Evolutionary conservation across 2,113 vertebrate species (phyloP).

Genomic region (Pyxicephalus adspersus): DNA sequence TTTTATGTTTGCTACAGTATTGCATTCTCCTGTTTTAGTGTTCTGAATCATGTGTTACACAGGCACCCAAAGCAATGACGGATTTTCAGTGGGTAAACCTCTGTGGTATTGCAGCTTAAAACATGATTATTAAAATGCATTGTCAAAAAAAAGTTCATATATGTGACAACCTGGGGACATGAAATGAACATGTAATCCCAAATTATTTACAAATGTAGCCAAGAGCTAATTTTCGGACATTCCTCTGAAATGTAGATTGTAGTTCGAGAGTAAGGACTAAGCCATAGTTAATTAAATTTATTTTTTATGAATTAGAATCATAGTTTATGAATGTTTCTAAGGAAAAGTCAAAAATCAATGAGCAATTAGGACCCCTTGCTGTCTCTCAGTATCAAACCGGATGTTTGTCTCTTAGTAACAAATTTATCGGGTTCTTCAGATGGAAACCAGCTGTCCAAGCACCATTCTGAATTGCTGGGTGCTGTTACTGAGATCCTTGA

Average conservation of each 20-base stretch:
- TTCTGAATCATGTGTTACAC: neutral
- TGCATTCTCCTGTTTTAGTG: too few species aligned
- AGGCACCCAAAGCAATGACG: neutral
- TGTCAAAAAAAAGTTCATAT: neutral
- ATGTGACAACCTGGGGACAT: neutral
- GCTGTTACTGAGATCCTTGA: conserved; percentile 86
- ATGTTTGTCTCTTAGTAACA: neutral
- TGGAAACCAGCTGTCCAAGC: conserved; percentile 85
- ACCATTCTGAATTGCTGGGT: conserved; percentile 92
- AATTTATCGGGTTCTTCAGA: conserved; percentile 67
- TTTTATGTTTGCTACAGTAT: neutral
- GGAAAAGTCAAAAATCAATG: conserved; percentile 12
- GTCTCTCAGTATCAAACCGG: neutral
- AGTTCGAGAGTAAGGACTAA: neutral
- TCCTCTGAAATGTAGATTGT: conserved; percentile 9
- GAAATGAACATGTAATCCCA: conserved; percentile 31
- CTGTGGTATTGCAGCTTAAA: conserved; percentile 24
- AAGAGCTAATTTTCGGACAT: conserved; percentile 10
- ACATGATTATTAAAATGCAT: conserved; percentile 9
- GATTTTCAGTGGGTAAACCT: conserved; percentile 4
- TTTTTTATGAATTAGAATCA: neutral
- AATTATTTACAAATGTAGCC: conserved; percentile 37
- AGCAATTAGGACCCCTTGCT: neutral
- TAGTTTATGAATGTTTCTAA: neutral
- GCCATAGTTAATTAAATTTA: conserved; percentile 1